Percentiles rank a stretch among this genome's conserved stretches.
These are phyloP conservation scores for Sesamia nonagrioides DNA, from an alignment of 1,140 invertebrate genomes.

Conservation along the genomic window DNA sequence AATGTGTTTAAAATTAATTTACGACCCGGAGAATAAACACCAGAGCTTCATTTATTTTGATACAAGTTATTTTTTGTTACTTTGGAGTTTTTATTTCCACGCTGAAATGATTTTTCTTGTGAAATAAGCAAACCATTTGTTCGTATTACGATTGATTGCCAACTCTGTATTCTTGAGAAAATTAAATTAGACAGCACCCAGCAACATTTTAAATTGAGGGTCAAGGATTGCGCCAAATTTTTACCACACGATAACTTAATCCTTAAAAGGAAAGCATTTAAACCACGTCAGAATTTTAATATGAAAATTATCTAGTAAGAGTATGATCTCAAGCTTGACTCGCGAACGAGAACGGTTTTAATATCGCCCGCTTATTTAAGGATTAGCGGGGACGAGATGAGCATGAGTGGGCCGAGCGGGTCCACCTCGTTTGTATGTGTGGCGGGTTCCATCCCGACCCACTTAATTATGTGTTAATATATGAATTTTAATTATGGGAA, in stretches of 20 bases:
- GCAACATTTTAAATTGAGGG: not conserved
- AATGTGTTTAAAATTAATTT: no score
- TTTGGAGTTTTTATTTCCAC: not conserved
- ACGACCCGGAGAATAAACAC: no score
- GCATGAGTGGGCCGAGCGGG: not conserved
- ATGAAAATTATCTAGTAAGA: not conserved
- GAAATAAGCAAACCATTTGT: not conserved
- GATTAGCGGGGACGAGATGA: conserved; percentile 25
- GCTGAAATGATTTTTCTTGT: not conserved
- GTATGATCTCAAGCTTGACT: not conserved
- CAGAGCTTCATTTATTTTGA: not conserved
- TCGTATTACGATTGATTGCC: not conserved
- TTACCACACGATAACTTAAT: not conserved
- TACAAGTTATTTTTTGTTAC: not conserved
- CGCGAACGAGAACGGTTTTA: conserved; percentile 8
- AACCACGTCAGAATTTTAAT: conserved; percentile 13
- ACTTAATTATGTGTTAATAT: conserved; percentile 38
- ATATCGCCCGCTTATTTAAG: conserved; percentile 26
- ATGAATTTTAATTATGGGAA: conserved; percentile 40
- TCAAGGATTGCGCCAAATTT: not conserved
- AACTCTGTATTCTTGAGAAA: not conserved
- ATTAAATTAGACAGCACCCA: not conserved
- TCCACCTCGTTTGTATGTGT: not conserved
- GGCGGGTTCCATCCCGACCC: not conserved
- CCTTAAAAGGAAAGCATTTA: conserved; percentile 11